phyloP scores from a whole-genome alignment of 2,888 invertebrate genomes.

The Tineola bisselliella region DNA sequence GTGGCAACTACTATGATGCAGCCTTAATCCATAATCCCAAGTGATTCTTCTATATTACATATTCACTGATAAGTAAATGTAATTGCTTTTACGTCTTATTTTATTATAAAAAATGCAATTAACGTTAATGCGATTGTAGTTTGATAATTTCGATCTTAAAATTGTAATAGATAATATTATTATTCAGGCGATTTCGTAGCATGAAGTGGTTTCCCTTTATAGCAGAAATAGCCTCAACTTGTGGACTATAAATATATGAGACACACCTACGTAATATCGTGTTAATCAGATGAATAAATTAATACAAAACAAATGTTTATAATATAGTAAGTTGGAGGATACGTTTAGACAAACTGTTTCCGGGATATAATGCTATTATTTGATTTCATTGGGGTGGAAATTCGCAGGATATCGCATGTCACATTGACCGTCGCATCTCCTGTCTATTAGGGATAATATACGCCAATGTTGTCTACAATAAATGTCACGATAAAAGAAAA shows the following conservation, averaged over 20 bases:
- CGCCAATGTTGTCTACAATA: slow-evolving; percentile 42
- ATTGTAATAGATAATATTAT: no score
- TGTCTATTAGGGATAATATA: slow-evolving; percentile 45
- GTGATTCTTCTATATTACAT: neutral
- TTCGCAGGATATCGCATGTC: slow-evolving; percentile 41
- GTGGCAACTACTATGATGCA: neutral
- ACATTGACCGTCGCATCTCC: slow-evolving; percentile 43
- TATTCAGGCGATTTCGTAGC: no score
- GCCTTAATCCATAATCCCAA: neutral
- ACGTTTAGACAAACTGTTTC: slow-evolving; percentile 19
- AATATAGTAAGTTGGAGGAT: neutral
- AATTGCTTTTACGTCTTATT: neutral
- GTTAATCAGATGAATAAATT: neutral
- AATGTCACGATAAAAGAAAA: slow-evolving; percentile 14
- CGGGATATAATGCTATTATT: slow-evolving; percentile 46
- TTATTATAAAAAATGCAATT: no score
- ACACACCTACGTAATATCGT: no score
- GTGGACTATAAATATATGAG: no score
- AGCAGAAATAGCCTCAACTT: no score
- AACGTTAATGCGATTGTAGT: no score
- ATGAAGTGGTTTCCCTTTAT: no score
- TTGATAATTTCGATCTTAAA: no score
- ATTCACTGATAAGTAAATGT: neutral
- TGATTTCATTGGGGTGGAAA: slow-evolving; percentile 41
- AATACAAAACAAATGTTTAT: neutral